Percentiles rank a stretch among this genome's conserved stretches.
Conservation (phyloP, 2,797 vertebrate genomes). For the Dromococcyx pavoninus region DNA sequence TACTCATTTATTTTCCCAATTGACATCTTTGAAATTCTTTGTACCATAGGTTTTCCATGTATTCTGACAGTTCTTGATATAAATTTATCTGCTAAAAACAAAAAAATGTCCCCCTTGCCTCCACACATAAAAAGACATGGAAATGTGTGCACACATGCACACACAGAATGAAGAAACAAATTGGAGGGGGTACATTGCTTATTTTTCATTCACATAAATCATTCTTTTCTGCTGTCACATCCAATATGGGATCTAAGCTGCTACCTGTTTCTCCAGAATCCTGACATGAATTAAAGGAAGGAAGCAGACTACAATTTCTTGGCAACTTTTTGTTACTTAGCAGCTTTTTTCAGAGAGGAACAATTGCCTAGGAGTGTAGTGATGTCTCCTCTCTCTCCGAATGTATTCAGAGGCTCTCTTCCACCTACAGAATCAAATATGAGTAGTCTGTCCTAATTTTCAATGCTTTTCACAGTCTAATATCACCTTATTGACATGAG, state of each 20-base stretch:
- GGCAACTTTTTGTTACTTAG: neutral
- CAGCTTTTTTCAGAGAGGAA: neutral
- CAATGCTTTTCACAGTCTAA: neutral
- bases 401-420: neutral
- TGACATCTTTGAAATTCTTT: neutral
- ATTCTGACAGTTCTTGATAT: neutral
- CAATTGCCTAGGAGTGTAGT: neutral
- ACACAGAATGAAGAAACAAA: neutral
- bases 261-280: neutral
- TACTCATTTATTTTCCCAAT: neutral
- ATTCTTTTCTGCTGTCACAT: neutral
- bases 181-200: neutral
- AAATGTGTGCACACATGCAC: accelerated
- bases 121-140: accelerated
- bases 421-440: neutral
- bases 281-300: neutral
- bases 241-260: neutral
- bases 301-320: neutral
- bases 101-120: neutral
- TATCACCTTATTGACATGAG: neutral
- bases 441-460: neutral
- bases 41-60: neutral
- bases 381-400: neutral
- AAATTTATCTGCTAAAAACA: neutral
- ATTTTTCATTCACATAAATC: neutral